Conservation (phyloP, 1,140 invertebrate species). For the Odontomachus brunneus region DNA sequence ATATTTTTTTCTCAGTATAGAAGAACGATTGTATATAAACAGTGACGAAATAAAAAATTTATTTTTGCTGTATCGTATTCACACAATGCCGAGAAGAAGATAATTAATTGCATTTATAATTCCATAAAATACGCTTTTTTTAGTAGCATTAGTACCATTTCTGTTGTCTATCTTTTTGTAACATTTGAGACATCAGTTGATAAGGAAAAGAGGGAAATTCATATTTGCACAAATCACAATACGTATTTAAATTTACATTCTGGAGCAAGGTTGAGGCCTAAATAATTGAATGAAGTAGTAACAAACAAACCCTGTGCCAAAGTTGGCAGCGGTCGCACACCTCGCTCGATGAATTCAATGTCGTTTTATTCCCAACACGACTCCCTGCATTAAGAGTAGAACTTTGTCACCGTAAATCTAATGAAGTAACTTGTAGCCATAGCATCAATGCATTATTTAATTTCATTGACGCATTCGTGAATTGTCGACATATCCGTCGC, state of each 20-base stretch:
- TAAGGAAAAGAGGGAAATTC: background rate
- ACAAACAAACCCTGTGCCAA: conserved; percentile 12
- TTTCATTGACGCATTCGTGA: background rate
- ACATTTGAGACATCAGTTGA: too few relatives aligned
- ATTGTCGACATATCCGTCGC: background rate
- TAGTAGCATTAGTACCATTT: background rate
- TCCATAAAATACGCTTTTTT: too few relatives aligned
- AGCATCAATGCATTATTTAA: background rate
- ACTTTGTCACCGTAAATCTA: background rate
- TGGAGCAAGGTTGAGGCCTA: background rate
- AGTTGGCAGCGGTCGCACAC: background rate
- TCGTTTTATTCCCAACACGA: conserved; percentile 1
- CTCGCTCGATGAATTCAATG: conserved; percentile 43
- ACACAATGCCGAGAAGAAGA: too few relatives aligned
- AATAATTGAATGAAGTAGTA: background rate
- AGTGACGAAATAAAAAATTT: too few relatives aligned
- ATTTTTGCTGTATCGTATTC: too few relatives aligned
- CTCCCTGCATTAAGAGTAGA: background rate
- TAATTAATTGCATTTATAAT: background rate
- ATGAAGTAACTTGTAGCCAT: background rate
- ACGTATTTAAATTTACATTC: background rate
- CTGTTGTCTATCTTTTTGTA: background rate
- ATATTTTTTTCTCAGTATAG: too few relatives aligned
- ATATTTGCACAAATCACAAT: background rate
- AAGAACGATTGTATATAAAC: too few relatives aligned